These are phyloP conservation scores for Archips crataeganus DNA, from an alignment of 2,888 invertebrate species.

Conservation along the genomic window DNA sequence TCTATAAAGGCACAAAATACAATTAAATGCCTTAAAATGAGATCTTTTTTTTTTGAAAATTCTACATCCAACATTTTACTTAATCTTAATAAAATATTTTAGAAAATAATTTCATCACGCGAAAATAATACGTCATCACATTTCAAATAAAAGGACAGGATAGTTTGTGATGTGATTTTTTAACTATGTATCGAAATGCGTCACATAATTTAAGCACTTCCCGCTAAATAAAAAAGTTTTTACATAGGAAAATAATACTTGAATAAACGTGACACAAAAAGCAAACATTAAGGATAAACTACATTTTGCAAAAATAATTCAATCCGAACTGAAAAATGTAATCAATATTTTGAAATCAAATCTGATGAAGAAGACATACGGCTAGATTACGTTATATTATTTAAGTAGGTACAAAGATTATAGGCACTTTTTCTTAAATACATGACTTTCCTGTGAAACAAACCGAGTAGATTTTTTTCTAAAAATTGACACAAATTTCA, in stretches of 20 bases:
- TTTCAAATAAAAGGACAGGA: conserved; percentile 61
- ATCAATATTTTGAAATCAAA: background rate
- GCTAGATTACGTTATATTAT: conserved; percentile 18
- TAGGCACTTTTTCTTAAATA: conserved; percentile 7
- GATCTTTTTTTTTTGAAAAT: conserved; percentile 77
- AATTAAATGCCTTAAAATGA: conserved; percentile 71
- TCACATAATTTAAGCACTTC: conserved; percentile 75
- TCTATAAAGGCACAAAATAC: conserved; percentile 68
- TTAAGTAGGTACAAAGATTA: conserved; percentile 33
- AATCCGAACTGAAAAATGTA: background rate
- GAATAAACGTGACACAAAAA: conserved; percentile 10
- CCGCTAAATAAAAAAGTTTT: conserved; percentile 55
- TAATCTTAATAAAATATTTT: conserved; percentile 54
- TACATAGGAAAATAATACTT: conserved; percentile 48
- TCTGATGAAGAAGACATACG: background rate
- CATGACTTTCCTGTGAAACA: background rate
- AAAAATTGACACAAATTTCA: background rate
- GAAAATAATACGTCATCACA: conserved; percentile 73
- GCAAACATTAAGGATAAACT: conserved; percentile 4
- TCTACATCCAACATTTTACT: conserved; percentile 70
- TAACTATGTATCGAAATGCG: conserved; percentile 44
- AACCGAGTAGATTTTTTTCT: background rate
- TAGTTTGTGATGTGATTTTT: conserved; percentile 64
- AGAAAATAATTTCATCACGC: conserved; percentile 60
- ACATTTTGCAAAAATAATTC: background rate